These are phyloP conservation scores for Phocoena sinus DNA, from an alignment of 2,113 vertebrate genomes.

Conservation along the genomic window DNA sequence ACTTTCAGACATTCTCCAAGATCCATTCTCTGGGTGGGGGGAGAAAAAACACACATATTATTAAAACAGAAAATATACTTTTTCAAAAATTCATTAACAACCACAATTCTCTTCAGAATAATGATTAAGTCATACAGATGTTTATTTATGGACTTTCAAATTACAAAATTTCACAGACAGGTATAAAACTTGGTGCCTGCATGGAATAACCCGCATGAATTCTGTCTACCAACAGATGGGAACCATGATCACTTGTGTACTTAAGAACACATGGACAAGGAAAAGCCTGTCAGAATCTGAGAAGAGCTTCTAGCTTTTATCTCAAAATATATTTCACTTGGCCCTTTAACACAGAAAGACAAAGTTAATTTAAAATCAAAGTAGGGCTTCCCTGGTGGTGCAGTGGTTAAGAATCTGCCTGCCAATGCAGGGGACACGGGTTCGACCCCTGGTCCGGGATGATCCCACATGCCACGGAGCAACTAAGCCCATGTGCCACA, in stretches of 20 bases:
- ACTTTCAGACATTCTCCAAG: slow-evolving; percentile 98
- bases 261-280: not conserved
- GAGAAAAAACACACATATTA: not conserved
- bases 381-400: not conserved
- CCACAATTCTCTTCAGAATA: slow-evolving; percentile 37
- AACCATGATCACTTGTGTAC: not conserved
- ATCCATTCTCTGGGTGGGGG: slow-evolving; percentile 93
- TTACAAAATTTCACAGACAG: not conserved
- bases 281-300: not conserved
- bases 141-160: slow-evolving; percentile 2
- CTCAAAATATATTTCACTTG: not conserved
- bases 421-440: no score
- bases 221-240: not conserved
- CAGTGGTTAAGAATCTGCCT: no score
- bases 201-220: not conserved
- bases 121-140: not conserved
- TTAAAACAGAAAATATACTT: not conserved
- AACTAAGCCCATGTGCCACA: no score
- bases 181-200: not conserved
- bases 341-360: not conserved
- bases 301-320: not conserved
- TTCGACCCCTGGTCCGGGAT: no score
- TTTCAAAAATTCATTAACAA: not conserved
- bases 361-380: not conserved
- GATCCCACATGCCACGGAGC: no score